These are phyloP conservation scores for Acleris cristana DNA, from an alignment of 2,888 invertebrate genomes.

Conservation along the genomic window DNA sequence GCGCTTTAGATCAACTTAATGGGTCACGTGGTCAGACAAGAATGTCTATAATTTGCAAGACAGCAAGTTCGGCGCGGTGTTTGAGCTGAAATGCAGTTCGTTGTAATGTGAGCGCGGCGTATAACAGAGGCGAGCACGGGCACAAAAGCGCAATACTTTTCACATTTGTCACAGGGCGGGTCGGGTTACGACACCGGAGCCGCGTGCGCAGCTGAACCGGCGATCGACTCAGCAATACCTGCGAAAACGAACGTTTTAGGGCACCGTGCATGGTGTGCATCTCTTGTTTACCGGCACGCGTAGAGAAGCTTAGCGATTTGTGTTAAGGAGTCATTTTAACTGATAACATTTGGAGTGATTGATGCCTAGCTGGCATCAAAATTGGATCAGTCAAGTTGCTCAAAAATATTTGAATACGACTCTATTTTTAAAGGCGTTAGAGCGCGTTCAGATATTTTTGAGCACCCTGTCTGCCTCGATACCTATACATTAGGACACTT, in stretches of 20 bases:
- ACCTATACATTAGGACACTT: too few species aligned
- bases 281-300: not conserved
- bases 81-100: conserved; percentile 22
- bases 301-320: too few species aligned
- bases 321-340: too few species aligned
- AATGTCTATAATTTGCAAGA: conserved; percentile 20
- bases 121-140: conserved; percentile 19
- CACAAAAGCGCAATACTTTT: conserved; percentile 61
- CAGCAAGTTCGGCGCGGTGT: conserved; percentile 14
- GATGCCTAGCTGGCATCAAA: too few species aligned
- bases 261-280: conserved; percentile 3
- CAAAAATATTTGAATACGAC: too few species aligned
- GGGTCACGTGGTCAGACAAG: conserved; percentile 26
- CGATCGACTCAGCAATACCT: conserved; percentile 48
- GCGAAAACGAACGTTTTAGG: conserved; percentile 2
- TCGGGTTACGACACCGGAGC: conserved; percentile 72
- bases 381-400: too few species aligned
- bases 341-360: too few species aligned
- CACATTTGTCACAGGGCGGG: conserved; percentile 70
- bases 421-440: too few species aligned
- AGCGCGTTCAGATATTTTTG: too few species aligned
- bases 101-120: conserved; percentile 29
- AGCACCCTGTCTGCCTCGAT: too few species aligned
- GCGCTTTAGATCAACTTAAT: not conserved
- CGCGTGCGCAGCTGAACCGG: conserved; percentile 58